Base-by-base conservation (phyloP, 2,888 invertebrate species). In the Stegana nigrithorax region DNA sequence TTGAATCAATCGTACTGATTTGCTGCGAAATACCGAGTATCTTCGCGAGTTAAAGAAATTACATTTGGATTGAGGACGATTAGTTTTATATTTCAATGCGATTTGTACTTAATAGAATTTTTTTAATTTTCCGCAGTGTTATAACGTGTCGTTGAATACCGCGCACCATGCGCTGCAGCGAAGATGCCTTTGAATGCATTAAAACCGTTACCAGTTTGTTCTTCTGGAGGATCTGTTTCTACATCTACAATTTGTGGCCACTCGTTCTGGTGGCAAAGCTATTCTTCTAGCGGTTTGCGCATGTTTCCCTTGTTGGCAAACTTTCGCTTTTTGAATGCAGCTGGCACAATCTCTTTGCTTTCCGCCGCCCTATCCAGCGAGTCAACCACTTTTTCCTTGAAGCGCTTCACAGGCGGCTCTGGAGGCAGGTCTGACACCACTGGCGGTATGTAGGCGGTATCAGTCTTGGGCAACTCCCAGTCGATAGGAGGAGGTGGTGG, bases 401-500 rank as follows among this genome's bases (percentile, higher is more conserved):
- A 86, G n/a, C 82, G 83, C 64, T 85, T 86, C 0, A 72, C 73
- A 32, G 75, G 84, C 2, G 85, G 85, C 61, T 85, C 83, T 4
- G 67, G 56, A 1, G 67, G 57, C 0, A 69, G 23, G n/a, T 78
- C 70, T 0, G 75, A 69, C 3, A 81, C 75, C 25, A 82, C 81
- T 10, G 82, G 79, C 2, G 79, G 67, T 12, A 70, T 36, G 36
- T 67, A 74, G 45, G 76, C 69, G 25, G 76, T 70, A 17, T 87
- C 85, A 47, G 86, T 85, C 70, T 88, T 86, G 0, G 94, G 94
- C 61, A 94, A 84, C 76, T 94, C 91, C 50, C 92, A 87, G 84
- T 94, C 93, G 1, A 92, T 83, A 17, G 86, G 85, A 71, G 63
- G 63, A 2, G 76, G 70, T 1, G 76, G 62, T 0, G 81, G 73